Evolutionary conservation across 37 sponge, comb jelly and placozoan species (phyloP), one percentile per base, ranked within the genome.

Genomic region (Haliclona indistincta): DNA sequence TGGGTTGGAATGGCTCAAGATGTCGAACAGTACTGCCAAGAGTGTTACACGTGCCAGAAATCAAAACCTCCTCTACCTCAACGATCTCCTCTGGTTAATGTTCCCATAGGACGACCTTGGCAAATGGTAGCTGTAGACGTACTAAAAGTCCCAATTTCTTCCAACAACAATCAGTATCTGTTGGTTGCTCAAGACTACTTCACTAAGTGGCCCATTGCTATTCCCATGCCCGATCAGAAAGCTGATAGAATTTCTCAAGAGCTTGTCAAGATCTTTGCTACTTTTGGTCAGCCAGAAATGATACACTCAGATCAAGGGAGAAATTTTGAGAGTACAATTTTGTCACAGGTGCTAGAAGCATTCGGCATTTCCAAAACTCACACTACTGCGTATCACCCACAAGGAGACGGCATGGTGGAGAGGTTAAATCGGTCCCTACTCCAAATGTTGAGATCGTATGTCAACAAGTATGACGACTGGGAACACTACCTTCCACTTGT

Each of bases 271-370:
- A 28, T 82, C 1, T 67, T 82, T 63, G 34, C 45, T 38, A 11
- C 26, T 32, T 68, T 37, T 54, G 85, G 85, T 0, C 3, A 61
- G n/a, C 85, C 78, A 49, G 63, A 56, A 7, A 47, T 84, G 0
- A 38, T 84, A 15, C 85, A 84, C 52, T 84, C 85, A 29, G 85
- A 84, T 54, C 85, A 84, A 67, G 85, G 85, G 7, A 33, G 65
- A 0, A 77, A 77, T 39, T 85, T 77, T 69, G 85, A 85, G 64
- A 77, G 77, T 40, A 51, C 56, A 33, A 75, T 81, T 23, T 33
- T 81, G 1, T 36, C 38, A 8, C 64, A 76, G 28, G 75, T 77
- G 4, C 60, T 65, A 39, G 41, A 67, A 2, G 87, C 76, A 38
- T 80, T 79, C 25, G 81, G 81, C 6, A 39, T 74, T 22, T 5